phyloP scores from a whole-genome alignment of 2,888 invertebrate species.

The Unio pictorum region DNA sequence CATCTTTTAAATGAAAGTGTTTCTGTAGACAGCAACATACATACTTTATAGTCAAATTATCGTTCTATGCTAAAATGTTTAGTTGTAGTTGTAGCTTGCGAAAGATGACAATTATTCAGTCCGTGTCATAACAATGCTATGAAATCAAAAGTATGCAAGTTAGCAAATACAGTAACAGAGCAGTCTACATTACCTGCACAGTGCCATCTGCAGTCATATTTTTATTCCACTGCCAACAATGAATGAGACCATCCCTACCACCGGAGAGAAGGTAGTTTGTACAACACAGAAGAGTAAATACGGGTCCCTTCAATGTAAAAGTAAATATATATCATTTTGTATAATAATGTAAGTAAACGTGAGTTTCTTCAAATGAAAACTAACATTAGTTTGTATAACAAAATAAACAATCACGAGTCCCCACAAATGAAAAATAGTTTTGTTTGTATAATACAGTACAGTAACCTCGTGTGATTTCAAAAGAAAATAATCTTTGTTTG shows the following conservation, averaged over 20 bases:
- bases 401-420: slow-evolving; percentile 55
- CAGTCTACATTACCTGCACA: slow-evolving; percentile 38
- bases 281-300: slow-evolving; percentile 52
- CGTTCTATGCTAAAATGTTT: too few species aligned
- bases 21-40: too few species aligned
- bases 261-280: slow-evolving; percentile 56
- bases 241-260: slow-evolving; percentile 60
- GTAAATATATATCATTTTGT: too few species aligned
- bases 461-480: slow-evolving; percentile 61
- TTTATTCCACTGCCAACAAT: slow-evolving; percentile 59
- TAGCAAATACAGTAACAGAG: not conserved
- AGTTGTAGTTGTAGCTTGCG: too few species aligned
- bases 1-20: too few species aligned
- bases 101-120: too few species aligned
- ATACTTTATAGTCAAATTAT: too few species aligned
- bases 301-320: slow-evolving; percentile 49
- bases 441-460: slow-evolving; percentile 38
- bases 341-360: too few species aligned
- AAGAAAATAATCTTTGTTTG: slow-evolving; percentile 8
- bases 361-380: too few species aligned
- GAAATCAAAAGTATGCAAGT: too few species aligned
- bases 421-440: slow-evolving; percentile 12
- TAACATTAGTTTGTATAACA: too few species aligned
- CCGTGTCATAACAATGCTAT: too few species aligned
- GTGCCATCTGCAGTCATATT: slow-evolving; percentile 60